phyloP scores from a whole-genome alignment of 2,888 invertebrate genomes.

The Clanis bilineata region DNA sequence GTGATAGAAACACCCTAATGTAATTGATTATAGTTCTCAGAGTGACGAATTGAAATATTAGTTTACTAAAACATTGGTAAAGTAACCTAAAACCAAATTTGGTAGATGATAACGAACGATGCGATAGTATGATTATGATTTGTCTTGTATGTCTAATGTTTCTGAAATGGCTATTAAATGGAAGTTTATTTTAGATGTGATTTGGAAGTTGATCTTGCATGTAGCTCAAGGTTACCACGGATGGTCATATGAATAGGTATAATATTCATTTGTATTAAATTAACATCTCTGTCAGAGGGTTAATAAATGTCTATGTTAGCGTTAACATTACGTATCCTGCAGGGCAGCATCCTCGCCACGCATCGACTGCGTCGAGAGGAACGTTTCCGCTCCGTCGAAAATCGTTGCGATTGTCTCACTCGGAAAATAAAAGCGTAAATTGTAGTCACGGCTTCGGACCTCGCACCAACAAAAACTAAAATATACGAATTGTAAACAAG shows the following conservation, averaged over 20 bases:
- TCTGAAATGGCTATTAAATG: background rate
- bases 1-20: too few relatives aligned
- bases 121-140: background rate
- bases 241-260: too few relatives aligned
- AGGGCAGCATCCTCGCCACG: too few relatives aligned
- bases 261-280: too few relatives aligned
- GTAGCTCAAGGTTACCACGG: too few relatives aligned
- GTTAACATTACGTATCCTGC: too few relatives aligned
- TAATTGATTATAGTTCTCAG: too few relatives aligned
- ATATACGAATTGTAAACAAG: constrained; percentile 1
- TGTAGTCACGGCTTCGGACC: background rate
- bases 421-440: background rate
- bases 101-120: background rate
- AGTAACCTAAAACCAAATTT: background rate
- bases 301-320: background rate
- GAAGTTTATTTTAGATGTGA: background rate
- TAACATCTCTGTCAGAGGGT: background rate
- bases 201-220: too few relatives aligned
- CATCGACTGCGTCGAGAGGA: background rate
- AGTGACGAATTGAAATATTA: too few relatives aligned
- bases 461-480: background rate
- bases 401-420: background rate
- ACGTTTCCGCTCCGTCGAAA: background rate
- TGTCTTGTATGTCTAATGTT: background rate
- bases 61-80: too few relatives aligned